phyloP scores from a whole-genome alignment of 1,140 invertebrate genomes.

The Drosophila kurseongensis region DNA sequence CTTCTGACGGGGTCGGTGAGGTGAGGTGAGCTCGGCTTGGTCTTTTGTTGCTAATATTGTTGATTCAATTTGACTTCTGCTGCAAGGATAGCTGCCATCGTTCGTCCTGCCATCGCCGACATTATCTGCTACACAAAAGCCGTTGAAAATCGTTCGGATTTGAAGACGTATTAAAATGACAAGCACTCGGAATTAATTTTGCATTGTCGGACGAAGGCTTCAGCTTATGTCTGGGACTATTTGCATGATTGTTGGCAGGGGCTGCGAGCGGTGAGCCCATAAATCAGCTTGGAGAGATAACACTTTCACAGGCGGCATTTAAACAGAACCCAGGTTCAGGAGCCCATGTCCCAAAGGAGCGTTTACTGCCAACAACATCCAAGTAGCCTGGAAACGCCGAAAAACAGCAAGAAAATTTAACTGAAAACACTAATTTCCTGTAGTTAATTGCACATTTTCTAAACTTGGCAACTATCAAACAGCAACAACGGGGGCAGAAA shows the following conservation, averaged over 20 bases:
- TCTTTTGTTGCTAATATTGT: slow-evolving; percentile 77
- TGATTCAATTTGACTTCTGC: slow-evolving; percentile 79
- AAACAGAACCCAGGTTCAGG: neutral
- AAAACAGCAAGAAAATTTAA: slow-evolving; percentile 39
- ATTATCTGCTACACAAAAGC: slow-evolving; percentile 50
- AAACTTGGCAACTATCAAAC: slow-evolving; percentile 57
- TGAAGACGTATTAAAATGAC: slow-evolving; percentile 65
- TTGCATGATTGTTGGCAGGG: slow-evolving; percentile 39
- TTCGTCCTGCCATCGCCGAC: slow-evolving; percentile 7
- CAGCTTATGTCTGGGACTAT: slow-evolving; percentile 28
- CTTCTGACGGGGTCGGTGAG: slow-evolving; percentile 1
- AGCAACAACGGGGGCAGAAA: slow-evolving; percentile 45
- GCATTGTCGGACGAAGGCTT: slow-evolving; percentile 47
- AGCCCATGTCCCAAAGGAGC: neutral
- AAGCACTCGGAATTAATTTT: slow-evolving; percentile 75
- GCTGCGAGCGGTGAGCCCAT: slow-evolving; percentile 4
- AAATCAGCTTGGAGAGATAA: slow-evolving; percentile 17
- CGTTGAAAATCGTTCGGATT: slow-evolving; percentile 60
- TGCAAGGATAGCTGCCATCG: slow-evolving; percentile 35
- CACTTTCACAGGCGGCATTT: slow-evolving; percentile 1
- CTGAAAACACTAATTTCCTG: slow-evolving; percentile 76
- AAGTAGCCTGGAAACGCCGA: neutral
- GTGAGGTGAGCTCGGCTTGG: slow-evolving; percentile 23
- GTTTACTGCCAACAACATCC: slow-evolving; percentile 5
- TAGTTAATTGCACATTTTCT: slow-evolving; percentile 79